A percentile compares a stretch with the other conserved stretches of the same genome.
phyloP scores from a whole-genome alignment of 2,113 vertebrate species.

The Ctenodactylus gundi region DNA sequence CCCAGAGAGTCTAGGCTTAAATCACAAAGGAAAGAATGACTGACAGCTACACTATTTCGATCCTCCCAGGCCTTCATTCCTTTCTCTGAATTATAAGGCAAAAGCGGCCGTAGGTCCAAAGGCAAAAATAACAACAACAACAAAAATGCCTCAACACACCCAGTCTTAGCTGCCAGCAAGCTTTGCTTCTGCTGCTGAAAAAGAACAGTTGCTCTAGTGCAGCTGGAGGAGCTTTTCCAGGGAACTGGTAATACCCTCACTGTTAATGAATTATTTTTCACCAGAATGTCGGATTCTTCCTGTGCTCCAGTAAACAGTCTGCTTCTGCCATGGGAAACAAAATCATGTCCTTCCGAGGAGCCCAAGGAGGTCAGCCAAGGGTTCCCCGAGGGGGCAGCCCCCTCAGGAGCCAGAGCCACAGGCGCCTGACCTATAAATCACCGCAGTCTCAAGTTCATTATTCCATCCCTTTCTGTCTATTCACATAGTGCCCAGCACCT shows the following conservation, averaged over 20 bases:
- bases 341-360: conserved; percentile 72
- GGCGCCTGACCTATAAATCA: conserved; percentile 69
- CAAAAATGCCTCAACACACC: conserved; percentile 41
- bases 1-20: conserved; percentile 20
- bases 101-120: conserved; percentile 47
- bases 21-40: not conserved
- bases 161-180: conserved; percentile 76
- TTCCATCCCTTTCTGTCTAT: conserved; percentile 28
- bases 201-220: conserved; percentile 85
- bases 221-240: conserved; percentile 82
- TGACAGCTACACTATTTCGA: not conserved
- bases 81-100: conserved; percentile 38
- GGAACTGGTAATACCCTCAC: conserved; percentile 83
- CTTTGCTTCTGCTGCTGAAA: conserved; percentile 77
- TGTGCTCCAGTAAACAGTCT: conserved; percentile 80
- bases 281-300: conserved; percentile 80
- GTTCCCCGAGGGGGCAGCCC: conserved; percentile 67
- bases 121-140: conserved; percentile 64
- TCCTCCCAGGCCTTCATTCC: conserved; percentile 1
- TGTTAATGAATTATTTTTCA: conserved; percentile 83
- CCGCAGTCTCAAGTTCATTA: conserved; percentile 48
- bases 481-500: not conserved
- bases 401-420: conserved; percentile 62
- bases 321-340: conserved; percentile 74
- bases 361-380: conserved; percentile 77